Conservation (phyloP, 2,797 vertebrate species). For the Lepidocolaptes lacrymiger region DNA sequence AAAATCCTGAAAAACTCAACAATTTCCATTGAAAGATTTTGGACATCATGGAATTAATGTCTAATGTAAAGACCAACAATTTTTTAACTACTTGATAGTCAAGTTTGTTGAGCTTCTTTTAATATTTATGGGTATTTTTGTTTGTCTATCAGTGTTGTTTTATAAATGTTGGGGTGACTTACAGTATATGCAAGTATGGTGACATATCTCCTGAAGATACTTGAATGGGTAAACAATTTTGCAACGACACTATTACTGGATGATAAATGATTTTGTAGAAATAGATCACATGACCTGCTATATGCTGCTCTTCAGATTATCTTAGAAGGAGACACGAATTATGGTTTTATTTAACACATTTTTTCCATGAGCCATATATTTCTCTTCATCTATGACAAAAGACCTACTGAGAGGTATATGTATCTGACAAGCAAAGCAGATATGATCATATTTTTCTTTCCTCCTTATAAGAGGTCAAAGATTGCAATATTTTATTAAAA, state of each 20-base stretch:
- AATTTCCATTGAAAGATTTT: constrained; percentile 37
- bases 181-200: constrained; percentile 77
- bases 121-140: constrained; percentile 74
- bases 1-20: constrained; percentile 34
- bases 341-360: constrained; percentile 6
- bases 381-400: constrained; percentile 26
- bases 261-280: constrained; percentile 55
- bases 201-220: constrained; percentile 93
- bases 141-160: constrained; percentile 74
- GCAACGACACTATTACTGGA: constrained; percentile 61
- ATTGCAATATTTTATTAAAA: constrained; percentile 1
- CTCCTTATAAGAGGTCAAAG: constrained; percentile 5
- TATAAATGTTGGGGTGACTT: constrained; percentile 74
- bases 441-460: not conserved
- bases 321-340: constrained; percentile 54
- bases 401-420: constrained; percentile 28
- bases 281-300: constrained; percentile 59
- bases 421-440: not conserved
- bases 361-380: constrained; percentile 31
- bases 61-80: constrained; percentile 52
- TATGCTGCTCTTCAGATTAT: constrained; percentile 72
- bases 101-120: constrained; percentile 72
- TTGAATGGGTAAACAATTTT: constrained; percentile 84
- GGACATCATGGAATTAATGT: constrained; percentile 55
- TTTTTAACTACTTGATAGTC: constrained; percentile 75